Percentiles rank a stretch among this genome's conserved stretches.
Conservation (phyloP, 2,888 invertebrate species). For the Zygaena filipendulae region DNA sequence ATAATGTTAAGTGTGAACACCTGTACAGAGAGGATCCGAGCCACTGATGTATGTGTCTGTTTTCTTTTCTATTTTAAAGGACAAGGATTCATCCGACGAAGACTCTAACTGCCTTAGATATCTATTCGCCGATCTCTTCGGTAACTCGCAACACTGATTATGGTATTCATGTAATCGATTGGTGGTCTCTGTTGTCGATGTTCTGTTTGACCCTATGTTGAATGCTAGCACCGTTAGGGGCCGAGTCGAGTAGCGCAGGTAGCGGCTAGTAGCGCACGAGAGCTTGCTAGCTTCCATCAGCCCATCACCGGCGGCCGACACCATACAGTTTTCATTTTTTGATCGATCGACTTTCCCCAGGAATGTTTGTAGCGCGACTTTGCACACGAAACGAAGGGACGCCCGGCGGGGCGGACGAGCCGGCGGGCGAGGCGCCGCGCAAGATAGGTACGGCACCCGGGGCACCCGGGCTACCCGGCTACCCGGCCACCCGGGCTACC, state of each 20-base stretch:
- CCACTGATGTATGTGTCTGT: too few relatives aligned
- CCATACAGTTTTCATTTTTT: slow-evolving; percentile 15
- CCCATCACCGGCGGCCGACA: slow-evolving; percentile 15
- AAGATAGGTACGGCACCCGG: slow-evolving; percentile 28
- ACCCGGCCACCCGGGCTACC: too few relatives aligned
- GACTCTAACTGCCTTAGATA: slow-evolving; percentile 78
- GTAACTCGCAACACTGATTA: slow-evolving; percentile 49
- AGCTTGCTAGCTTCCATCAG: slow-evolving; percentile 24
- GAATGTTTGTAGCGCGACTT: slow-evolving; percentile 43
- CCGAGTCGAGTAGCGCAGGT: slow-evolving; percentile 29
- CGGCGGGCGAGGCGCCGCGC: slow-evolving; percentile 15
- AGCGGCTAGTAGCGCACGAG: slow-evolving; percentile 28
- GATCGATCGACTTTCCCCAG: slow-evolving; percentile 40
- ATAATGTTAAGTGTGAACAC: too few relatives aligned
- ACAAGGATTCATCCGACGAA: slow-evolving; percentile 58
- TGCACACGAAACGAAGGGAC: slow-evolving; percentile 28
- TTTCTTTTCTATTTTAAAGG: slow-evolving; percentile 53
- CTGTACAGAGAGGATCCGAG: too few relatives aligned
- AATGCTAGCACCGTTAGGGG: slow-evolving; percentile 28
- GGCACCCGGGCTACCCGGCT: too few relatives aligned
- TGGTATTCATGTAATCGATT: slow-evolving; percentile 33
- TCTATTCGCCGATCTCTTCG: slow-evolving; percentile 75
- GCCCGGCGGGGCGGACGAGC: slow-evolving; percentile 16
- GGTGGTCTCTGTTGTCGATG: slow-evolving; percentile 54
- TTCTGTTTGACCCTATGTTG: slow-evolving; percentile 35